phyloP scores from a whole-genome alignment of 2,113 vertebrate species.

The Daboia siamensis region DNA sequence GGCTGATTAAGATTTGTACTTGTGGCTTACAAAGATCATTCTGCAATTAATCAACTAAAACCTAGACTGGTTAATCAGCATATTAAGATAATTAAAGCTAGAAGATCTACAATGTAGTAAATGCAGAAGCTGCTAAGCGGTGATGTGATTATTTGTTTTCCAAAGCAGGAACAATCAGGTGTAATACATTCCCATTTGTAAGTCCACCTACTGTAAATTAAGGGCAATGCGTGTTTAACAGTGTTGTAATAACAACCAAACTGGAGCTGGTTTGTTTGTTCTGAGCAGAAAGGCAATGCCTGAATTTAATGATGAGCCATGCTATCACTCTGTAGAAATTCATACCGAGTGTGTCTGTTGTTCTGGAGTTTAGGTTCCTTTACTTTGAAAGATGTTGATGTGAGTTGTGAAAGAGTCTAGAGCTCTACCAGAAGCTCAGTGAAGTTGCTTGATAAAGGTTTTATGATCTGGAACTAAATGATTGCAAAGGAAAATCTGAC shows the following conservation, averaged over 20 bases:
- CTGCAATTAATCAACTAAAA: background rate
- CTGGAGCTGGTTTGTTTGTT: background rate
- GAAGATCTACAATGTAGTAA: background rate
- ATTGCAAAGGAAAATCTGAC: no score
- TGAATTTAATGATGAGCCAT: background rate
- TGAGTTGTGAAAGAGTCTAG: no score
- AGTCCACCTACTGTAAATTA: background rate
- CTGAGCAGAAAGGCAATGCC: background rate
- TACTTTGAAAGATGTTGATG: no score
- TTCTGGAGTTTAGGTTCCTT: no score
- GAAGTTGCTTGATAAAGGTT: no score
- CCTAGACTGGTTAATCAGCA: background rate
- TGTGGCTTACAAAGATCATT: background rate
- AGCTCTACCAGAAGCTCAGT: no score
- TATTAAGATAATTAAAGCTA: background rate
- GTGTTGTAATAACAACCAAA: background rate
- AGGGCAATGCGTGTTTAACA: background rate
- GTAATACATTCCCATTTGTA: background rate
- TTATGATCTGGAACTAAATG: no score
- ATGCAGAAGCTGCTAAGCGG: background rate
- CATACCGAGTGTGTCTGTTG: no score
- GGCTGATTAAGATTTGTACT: background rate
- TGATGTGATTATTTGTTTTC: background rate
- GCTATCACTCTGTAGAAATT: no score
- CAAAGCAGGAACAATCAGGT: background rate